Evolutionary conservation across 2,113 vertebrate species (phyloP).

Genomic region (Malurus melanocephalus): DNA sequence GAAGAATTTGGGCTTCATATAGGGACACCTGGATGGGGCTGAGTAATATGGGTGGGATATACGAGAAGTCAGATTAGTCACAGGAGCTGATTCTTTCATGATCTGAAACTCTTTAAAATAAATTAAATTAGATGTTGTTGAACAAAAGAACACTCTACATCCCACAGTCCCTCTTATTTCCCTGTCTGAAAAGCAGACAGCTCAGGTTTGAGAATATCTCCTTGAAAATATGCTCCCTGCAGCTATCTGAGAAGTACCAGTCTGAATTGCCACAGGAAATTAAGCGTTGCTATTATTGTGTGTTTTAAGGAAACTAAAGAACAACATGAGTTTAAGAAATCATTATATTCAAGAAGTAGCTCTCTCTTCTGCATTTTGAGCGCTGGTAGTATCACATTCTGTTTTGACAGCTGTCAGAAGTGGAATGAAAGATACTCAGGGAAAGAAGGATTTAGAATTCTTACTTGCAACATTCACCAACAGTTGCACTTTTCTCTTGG

Average conservation of each 20-base stretch:
- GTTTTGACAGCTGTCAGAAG: slow-evolving; percentile 57
- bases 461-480: background rate
- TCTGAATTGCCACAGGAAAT: background rate
- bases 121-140: background rate
- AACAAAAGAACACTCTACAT: background rate
- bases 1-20: background rate
- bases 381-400: slow-evolving; percentile 24
- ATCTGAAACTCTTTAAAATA: background rate
- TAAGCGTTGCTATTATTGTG: background rate
- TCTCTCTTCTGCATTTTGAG: background rate
- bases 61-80: background rate
- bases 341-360: background rate
- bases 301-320: background rate
- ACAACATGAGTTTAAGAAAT: background rate
- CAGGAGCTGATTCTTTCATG: background rate
- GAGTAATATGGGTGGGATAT: background rate
- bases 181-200: background rate
- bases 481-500: background rate
- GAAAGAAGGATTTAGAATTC: background rate
- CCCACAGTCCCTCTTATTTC: background rate
- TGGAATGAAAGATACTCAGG: slow-evolving; percentile 1
- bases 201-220: background rate
- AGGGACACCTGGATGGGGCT: background rate
- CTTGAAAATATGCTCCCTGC: background rate
- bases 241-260: background rate